These are phyloP conservation scores for Etia nguti DNA, from an alignment of 2,113 vertebrate genomes.

Conservation along the genomic window DNA sequence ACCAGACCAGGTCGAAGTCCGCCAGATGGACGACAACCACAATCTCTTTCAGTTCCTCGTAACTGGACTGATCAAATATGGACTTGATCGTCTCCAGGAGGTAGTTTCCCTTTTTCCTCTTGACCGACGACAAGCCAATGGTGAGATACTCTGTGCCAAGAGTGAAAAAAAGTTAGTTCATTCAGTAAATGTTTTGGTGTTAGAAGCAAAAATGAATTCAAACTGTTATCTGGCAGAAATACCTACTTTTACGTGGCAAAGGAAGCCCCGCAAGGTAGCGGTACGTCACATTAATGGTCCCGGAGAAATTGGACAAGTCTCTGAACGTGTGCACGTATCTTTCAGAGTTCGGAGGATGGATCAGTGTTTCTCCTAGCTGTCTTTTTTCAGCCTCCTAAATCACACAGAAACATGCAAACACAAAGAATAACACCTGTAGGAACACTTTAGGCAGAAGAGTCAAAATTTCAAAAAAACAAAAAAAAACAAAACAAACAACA, in stretches of 20 bases:
- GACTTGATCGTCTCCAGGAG: conserved; percentile 95
- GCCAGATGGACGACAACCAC: conserved; percentile 92
- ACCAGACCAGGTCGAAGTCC: too few relatives aligned
- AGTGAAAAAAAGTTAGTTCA: conserved; percentile 30
- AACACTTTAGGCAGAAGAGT: background rate
- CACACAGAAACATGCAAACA: background rate
- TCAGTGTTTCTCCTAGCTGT: conserved; percentile 83
- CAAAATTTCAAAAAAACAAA: background rate
- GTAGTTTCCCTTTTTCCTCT: conserved; percentile 84
- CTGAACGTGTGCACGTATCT: conserved; percentile 86
- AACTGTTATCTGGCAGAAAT: background rate
- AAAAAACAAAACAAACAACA: background rate
- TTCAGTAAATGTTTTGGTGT: background rate
- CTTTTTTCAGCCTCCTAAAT: conserved; percentile 89
- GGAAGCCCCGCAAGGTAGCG: conserved; percentile 90
- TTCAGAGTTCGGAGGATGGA: conserved; percentile 84
- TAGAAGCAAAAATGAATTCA: background rate
- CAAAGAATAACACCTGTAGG: background rate
- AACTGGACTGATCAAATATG: conserved; percentile 96
- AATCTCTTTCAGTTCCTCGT: conserved; percentile 95
- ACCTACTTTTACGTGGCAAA: conserved; percentile 89
- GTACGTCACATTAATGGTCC: conserved; percentile 92
- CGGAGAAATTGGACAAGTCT: conserved; percentile 93
- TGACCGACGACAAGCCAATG: conserved; percentile 95
- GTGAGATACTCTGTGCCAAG: conserved; percentile 84